A percentile compares a stretch with the other conserved stretches of the same genome.
These are phyloP conservation scores for Sitta carolinensis DNA, from an alignment of 2,797 vertebrate species.

Conservation along the genomic window DNA sequence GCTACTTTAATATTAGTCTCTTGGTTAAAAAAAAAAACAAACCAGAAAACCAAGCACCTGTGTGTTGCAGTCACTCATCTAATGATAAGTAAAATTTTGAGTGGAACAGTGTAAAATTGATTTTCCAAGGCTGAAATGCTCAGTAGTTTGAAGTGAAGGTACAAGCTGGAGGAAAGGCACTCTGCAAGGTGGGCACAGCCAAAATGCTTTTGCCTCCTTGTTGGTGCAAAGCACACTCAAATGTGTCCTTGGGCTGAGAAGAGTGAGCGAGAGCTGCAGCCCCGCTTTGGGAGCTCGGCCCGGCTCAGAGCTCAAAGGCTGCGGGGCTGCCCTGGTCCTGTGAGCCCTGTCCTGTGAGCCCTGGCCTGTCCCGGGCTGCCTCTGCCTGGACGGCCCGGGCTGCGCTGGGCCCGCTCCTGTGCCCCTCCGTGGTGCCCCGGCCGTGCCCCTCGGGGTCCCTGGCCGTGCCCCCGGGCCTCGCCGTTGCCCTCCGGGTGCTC, in stretches of 20 bases:
- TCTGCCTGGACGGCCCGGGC: no score
- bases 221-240: rapidly evolving
- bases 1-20: neutral
- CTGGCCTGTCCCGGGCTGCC: no score
- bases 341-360: no score
- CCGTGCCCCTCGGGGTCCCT: no score
- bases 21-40: neutral
- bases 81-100: neutral
- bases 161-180: rapidly evolving
- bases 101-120: neutral
- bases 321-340: neutral
- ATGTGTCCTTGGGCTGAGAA: neutral
- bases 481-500: no score
- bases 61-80: neutral
- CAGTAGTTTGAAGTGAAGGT: neutral
- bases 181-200: neutral
- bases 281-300: neutral
- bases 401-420: no score
- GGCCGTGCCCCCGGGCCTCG: no score
- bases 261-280: neutral
- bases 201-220: neutral
- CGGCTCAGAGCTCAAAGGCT: neutral
- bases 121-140: neutral
- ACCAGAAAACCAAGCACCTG: rapidly evolving
- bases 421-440: no score